Evolutionary conservation across 2,113 vertebrate genomes (phyloP).

Genomic region (Forbesichthys papilliferus): DNA sequence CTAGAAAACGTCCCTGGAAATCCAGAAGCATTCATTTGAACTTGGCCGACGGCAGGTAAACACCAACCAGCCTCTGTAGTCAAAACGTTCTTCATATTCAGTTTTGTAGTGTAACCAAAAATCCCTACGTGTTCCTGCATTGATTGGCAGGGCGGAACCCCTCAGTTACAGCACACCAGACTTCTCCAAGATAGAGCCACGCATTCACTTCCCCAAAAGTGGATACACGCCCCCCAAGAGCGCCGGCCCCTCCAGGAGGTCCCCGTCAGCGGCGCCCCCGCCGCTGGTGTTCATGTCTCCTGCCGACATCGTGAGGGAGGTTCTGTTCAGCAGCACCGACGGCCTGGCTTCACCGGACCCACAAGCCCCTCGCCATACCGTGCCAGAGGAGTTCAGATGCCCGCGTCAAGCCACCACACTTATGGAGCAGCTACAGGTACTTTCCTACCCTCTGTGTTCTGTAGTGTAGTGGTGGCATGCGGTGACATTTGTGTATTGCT

Average conservation of each 20-base stretch:
- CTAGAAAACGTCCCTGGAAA: background rate
- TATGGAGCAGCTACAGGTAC: slow-evolving; percentile 90
- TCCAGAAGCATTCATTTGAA: slow-evolving; percentile 5
- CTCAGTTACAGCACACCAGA: slow-evolving; percentile 84
- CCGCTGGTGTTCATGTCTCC: slow-evolving; percentile 84
- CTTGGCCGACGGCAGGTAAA: slow-evolving; percentile 56
- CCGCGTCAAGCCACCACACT: slow-evolving; percentile 82
- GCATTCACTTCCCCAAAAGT: slow-evolving; percentile 81
- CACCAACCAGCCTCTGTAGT: background rate
- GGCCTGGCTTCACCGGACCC: background rate
- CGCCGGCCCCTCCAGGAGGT: slow-evolving; percentile 16
- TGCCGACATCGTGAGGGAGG: slow-evolving; percentile 86
- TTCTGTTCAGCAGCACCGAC: slow-evolving; percentile 77
- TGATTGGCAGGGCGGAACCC: slow-evolving; percentile 65
- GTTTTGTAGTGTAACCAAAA: background rate
- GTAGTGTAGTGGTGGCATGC: no score
- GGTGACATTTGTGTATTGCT: no score
- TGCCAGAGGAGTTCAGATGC: slow-evolving; percentile 82
- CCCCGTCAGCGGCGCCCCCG: slow-evolving; percentile 27
- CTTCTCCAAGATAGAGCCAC: slow-evolving; percentile 88
- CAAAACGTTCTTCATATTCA: background rate
- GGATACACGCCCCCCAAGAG: slow-evolving; percentile 84
- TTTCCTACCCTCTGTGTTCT: background rate
- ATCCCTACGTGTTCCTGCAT: background rate
- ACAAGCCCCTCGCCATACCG: slow-evolving; percentile 20